phyloP scores from a whole-genome alignment of 1,140 invertebrate genomes.

The Ganaspis sp. region DNA sequence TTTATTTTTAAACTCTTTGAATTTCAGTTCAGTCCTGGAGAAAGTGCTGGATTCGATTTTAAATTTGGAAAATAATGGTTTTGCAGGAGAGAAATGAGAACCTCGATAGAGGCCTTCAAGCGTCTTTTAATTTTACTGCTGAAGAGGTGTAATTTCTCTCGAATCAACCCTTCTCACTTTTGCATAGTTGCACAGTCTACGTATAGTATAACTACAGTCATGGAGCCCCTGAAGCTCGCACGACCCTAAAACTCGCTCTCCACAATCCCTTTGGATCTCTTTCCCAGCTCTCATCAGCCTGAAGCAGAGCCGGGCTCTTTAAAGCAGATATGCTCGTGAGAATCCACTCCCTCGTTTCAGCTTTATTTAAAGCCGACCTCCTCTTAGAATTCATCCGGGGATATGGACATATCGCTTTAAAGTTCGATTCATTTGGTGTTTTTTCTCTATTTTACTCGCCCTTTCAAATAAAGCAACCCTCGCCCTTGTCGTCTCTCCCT shows the following conservation, averaged over 20 bases:
- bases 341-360: background rate
- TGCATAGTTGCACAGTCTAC: slow-evolving; percentile 12
- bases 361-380: background rate
- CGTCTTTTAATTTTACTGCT: slow-evolving; percentile 15
- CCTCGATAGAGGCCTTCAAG: background rate
- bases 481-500: background rate
- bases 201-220: background rate
- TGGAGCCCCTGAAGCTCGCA: slow-evolving; percentile 16
- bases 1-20: too few relatives aligned
- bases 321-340: background rate
- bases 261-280: slow-evolving; percentile 11
- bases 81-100: background rate
- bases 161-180: slow-evolving; percentile 26
- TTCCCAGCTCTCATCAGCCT: background rate
- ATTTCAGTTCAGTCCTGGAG: too few relatives aligned
- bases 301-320: background rate
- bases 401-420: slow-evolving; percentile 43
- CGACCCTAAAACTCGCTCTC: slow-evolving; percentile 20
- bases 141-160: slow-evolving; percentile 7
- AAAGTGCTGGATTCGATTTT: too few relatives aligned
- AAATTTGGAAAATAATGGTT: too few relatives aligned
- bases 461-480: slow-evolving; percentile 19
- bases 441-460: slow-evolving; percentile 32
- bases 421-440: slow-evolving; percentile 19
- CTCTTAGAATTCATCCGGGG: slow-evolving; percentile 12